These are phyloP conservation scores for Vireo altiloquus DNA, from an alignment of 2,113 vertebrate species.

Conservation along the genomic window DNA sequence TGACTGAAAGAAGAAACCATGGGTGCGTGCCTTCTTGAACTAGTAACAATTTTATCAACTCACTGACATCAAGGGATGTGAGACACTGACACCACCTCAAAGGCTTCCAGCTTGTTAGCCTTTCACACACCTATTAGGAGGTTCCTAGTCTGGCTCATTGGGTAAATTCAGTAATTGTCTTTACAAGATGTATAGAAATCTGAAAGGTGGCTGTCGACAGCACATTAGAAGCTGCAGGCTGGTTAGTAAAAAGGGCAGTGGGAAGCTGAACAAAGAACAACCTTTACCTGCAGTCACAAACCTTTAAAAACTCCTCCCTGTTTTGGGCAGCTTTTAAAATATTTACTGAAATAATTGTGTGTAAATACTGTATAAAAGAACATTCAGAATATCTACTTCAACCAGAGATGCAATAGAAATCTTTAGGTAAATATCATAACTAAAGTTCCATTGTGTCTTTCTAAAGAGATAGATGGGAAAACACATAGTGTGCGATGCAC, in stretches of 20 bases:
- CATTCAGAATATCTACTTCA: neutral
- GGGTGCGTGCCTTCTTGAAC: slow-evolving; percentile 3
- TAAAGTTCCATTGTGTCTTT: neutral
- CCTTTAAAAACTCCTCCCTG: neutral
- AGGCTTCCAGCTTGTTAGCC: slow-evolving; percentile 57
- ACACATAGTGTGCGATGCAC: accelerated
- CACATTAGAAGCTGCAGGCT: neutral
- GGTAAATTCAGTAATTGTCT: slow-evolving; percentile 55
- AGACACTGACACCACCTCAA: slow-evolving; percentile 33
- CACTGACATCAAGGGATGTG: slow-evolving; percentile 24
- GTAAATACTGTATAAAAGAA: neutral
- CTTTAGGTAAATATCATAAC: neutral
- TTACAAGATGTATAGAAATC: slow-evolving; percentile 26
- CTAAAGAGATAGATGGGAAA: neutral
- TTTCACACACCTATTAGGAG: slow-evolving; percentile 51
- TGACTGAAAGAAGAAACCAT: neutral
- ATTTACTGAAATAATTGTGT: neutral
- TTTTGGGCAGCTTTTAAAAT: neutral
- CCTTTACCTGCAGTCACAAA: neutral
- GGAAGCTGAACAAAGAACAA: neutral
- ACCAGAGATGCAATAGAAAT: neutral
- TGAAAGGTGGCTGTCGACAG: slow-evolving; percentile 28
- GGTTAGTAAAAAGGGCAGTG: neutral
- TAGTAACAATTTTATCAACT: slow-evolving; percentile 36
- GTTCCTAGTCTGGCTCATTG: slow-evolving; percentile 10